Conservation (phyloP, 2,113 vertebrate species). For the Electrona antarctica region DNA sequence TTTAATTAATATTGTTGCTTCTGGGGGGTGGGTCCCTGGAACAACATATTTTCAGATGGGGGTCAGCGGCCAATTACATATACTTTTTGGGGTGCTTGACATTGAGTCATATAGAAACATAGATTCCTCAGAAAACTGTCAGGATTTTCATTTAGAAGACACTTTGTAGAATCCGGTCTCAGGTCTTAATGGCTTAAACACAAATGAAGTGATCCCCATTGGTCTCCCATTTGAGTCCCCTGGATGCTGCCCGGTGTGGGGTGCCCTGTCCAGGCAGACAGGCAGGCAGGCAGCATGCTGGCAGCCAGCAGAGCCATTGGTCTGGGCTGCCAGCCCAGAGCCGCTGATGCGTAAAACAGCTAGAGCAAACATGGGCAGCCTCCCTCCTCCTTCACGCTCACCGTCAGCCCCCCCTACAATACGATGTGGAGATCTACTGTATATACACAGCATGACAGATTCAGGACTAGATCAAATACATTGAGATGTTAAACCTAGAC, state of each 20-base stretch:
- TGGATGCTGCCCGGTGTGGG: slow-evolving; percentile 63
- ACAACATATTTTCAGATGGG: too few species aligned
- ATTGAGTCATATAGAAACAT: too few species aligned
- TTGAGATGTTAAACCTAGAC: not conserved
- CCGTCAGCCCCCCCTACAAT: not conserved
- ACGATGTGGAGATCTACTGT: too few species aligned
- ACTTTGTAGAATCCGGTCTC: too few species aligned
- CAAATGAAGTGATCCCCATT: slow-evolving; percentile 60
- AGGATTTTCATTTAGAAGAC: too few species aligned
- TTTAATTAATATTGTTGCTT: too few species aligned
- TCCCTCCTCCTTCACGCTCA: not conserved
- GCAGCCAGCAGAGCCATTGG: slow-evolving; percentile 47
- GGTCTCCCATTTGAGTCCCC: slow-evolving; percentile 65
- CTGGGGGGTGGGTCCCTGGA: too few species aligned
- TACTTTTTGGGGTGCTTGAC: too few species aligned
- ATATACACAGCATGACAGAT: not conserved
- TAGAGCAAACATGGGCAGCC: slow-evolving; percentile 64
- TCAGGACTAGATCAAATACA: slow-evolving; percentile 27
- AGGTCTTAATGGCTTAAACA: slow-evolving; percentile 24
- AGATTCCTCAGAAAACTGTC: too few species aligned
- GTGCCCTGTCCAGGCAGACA: slow-evolving; percentile 29
- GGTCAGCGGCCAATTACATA: too few species aligned
- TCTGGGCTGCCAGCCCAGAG: slow-evolving; percentile 63
- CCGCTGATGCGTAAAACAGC: slow-evolving; percentile 63
- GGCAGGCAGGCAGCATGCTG: slow-evolving; percentile 39